Base-by-base conservation (phyloP, 2,797 vertebrate genomes). In the Champsocephalus esox region DNA sequence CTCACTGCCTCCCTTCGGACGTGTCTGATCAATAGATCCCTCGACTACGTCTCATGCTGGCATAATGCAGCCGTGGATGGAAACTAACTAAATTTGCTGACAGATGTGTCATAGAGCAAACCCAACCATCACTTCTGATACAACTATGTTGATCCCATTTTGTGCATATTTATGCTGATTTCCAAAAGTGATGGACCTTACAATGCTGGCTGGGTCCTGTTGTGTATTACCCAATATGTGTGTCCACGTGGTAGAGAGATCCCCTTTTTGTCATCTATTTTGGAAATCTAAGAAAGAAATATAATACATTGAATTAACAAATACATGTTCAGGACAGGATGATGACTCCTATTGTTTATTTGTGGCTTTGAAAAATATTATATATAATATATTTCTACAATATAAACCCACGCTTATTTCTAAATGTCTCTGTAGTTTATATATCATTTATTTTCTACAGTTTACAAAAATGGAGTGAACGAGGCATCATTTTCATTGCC, bases 1-100 rank as follows among this genome's bases (percentile, higher is more conserved):
- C 87, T 91, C 79, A 73, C 81, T 87, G 86, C 76, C 80, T 92
- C 84, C 81, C 87, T 84, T 82, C 48, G 75, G 81, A 90, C 61
- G 61, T 73, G 84, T 84, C 70, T 64, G 90, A 95, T 94, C 93
- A 78, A 94, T 92, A 89, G 67, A 85, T 71, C 58, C 82, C 70
- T 73, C 67, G 43, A 87, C 83, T 81, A 66, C 71, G 82, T 81
- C 89, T 89, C 82, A 76, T 80, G 74, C 70, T 69, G 77, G 43
- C 80, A 59, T 85, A 82, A 80, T 34, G 66, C 54, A 70, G 66
- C 68, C 81, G 66, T 57, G 69, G 60, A 88, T 87, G 87, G 86
- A 92, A 90, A 90, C 72, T 7, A 48, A 78, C 83, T 70, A 55
- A 68, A 87, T 86, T 79, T 82, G 58, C 71, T 6, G 49, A 83